A percentile compares a stretch with the other conserved stretches of the same genome.
phyloP scores from a whole-genome alignment of 2,888 invertebrate species.

The Amphiduros pacificus region DNA sequence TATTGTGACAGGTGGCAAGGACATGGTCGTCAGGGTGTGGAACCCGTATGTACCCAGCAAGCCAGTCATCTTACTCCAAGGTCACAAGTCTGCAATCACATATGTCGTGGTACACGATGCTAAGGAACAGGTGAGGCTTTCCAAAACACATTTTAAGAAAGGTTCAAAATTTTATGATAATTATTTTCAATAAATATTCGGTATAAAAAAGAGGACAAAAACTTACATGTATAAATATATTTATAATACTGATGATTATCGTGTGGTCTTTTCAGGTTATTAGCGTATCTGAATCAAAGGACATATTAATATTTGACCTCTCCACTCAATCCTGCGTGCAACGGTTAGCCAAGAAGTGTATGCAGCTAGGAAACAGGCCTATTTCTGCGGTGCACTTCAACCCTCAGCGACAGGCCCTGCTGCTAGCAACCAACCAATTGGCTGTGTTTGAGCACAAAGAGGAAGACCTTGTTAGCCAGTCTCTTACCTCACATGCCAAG shows the following conservation, averaged over 20 bases:
- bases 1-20: conserved; percentile 66
- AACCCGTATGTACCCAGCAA: conserved; percentile 75
- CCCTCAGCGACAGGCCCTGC: conserved; percentile 15
- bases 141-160: too few relatives aligned
- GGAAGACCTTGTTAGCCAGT: background rate
- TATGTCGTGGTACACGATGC: conserved; percentile 70
- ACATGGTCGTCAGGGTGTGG: conserved; percentile 77
- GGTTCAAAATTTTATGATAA: too few relatives aligned
- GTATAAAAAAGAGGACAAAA: too few relatives aligned
- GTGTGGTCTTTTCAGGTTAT: too few relatives aligned
- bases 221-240: too few relatives aligned
- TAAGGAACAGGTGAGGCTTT: too few relatives aligned
- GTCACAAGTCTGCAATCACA: conserved; percentile 69
- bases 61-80: conserved; percentile 68
- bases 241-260: too few relatives aligned
- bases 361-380: conserved; percentile 14
- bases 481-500: conserved; percentile 11
- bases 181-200: too few relatives aligned
- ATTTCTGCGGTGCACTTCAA: conserved; percentile 18
- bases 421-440: conserved; percentile 22
- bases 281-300: conserved; percentile 71
- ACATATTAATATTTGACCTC: conserved; percentile 78
- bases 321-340: conserved; percentile 69
- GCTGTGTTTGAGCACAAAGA: conserved; percentile 21
- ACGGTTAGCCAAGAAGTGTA: conserved; percentile 52